Conservation (phyloP, 2,797 vertebrate species). For the Sebastes matsubarae region DNA sequence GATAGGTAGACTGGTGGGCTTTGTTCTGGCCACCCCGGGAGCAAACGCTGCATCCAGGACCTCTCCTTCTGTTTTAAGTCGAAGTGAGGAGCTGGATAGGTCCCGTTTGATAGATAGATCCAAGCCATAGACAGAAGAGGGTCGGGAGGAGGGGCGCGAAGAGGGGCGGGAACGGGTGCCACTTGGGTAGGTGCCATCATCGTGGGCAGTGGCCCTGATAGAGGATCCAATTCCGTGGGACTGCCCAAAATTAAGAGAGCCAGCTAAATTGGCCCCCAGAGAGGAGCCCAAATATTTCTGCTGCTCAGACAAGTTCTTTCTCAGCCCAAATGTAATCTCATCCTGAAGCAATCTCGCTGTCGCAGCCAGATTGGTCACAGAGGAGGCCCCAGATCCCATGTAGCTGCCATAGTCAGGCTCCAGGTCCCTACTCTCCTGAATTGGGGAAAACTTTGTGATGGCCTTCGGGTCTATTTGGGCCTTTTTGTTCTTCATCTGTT, state of each 20-base stretch:
- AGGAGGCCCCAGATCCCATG: slow-evolving; percentile 90
- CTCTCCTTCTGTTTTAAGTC: slow-evolving; percentile 93
- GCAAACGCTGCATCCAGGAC: slow-evolving; percentile 92
- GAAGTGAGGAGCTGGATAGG: slow-evolving; percentile 94
- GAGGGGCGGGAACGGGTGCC: slow-evolving; percentile 94
- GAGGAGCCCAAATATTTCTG: slow-evolving; percentile 94
- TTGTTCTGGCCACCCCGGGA: slow-evolving; percentile 90
- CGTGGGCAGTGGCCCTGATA: slow-evolving; percentile 88
- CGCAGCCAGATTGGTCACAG: slow-evolving; percentile 90
- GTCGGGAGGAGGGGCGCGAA: slow-evolving; percentile 95
- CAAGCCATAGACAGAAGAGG: slow-evolving; percentile 97
- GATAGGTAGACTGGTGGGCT: slow-evolving; percentile 97
- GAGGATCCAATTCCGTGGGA: slow-evolving; percentile 84
- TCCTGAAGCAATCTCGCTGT: slow-evolving; percentile 96
- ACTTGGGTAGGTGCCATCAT: slow-evolving; percentile 94
- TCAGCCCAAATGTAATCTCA: slow-evolving; percentile 96
- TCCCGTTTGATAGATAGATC: slow-evolving; percentile 97
- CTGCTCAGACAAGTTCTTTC: slow-evolving; percentile 97
- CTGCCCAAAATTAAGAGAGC: slow-evolving; percentile 89
- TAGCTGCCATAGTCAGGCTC: slow-evolving; percentile 94
- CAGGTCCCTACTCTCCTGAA: slow-evolving; percentile 95
- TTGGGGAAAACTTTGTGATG: slow-evolving; percentile 96
- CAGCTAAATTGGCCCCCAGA: slow-evolving; percentile 87
- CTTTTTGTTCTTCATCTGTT: slow-evolving; percentile 98
- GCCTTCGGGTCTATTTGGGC: slow-evolving; percentile 91